Conservation (phyloP, 2,113 vertebrate species). For the Chinchilla lanigera region DNA sequence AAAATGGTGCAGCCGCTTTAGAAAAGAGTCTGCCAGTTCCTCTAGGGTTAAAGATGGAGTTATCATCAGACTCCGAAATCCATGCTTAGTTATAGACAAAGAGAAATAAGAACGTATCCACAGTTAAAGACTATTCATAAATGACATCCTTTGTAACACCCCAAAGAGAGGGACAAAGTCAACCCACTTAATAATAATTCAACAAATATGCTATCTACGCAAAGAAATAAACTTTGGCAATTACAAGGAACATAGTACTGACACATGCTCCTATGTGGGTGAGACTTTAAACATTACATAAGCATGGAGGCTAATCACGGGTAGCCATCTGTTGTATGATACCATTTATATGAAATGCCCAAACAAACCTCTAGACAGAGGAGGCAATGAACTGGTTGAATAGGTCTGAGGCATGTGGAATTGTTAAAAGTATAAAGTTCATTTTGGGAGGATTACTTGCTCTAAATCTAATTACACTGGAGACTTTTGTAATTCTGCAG, state of each 20-base stretch:
- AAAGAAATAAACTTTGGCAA: neutral
- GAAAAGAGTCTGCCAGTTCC: neutral
- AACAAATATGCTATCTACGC: neutral
- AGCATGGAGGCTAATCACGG: neutral
- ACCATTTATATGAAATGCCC: neutral
- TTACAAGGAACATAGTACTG: neutral
- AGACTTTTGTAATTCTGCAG: neutral
- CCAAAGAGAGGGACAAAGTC: neutral
- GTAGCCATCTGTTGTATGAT: neutral
- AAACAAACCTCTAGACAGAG: neutral
- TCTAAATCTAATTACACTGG: neutral
- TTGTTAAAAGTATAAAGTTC: neutral
- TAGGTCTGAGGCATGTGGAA: neutral
- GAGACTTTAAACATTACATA: rapidly evolving
- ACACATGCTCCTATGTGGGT: neutral
- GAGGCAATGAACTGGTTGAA: neutral
- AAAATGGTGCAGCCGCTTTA: neutral
- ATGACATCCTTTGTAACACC: neutral
- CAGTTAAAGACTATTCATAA: neutral
- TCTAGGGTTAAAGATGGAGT: too few relatives aligned
- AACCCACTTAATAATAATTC: neutral
- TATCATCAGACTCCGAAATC: neutral
- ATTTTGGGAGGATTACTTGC: neutral
- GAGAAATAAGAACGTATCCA: neutral
- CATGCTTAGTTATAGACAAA: neutral